These are phyloP conservation scores for Anomalospiza imberbis DNA, from an alignment of 2,797 vertebrate genomes.

Conservation along the genomic window DNA sequence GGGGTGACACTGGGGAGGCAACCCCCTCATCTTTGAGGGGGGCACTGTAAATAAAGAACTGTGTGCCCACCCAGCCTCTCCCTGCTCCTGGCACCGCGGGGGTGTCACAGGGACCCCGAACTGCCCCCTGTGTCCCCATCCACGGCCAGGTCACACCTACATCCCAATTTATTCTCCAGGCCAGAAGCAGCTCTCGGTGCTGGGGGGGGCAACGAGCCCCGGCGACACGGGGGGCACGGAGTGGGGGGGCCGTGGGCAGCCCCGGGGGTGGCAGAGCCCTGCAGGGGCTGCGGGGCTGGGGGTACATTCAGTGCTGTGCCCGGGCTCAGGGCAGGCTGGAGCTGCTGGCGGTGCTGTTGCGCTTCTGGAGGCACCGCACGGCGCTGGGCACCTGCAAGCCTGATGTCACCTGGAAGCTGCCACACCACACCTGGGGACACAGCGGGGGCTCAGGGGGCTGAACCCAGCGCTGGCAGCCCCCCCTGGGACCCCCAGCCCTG, in stretches of 20 bases:
- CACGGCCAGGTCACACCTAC: neutral
- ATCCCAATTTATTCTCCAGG: slow-evolving; percentile 37
- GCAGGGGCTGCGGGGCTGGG: neutral
- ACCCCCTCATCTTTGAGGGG: neutral
- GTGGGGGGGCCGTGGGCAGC: neutral
- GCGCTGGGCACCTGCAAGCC: slow-evolving; percentile 91
- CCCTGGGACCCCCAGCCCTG: accelerated
- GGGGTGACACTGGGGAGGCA: neutral
- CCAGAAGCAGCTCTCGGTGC: slow-evolving; percentile 7
- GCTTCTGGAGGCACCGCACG: slow-evolving; percentile 88
- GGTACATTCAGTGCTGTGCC: slow-evolving; percentile 18
- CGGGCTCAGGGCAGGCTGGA: slow-evolving; percentile 85
- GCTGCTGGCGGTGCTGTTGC: slow-evolving; percentile 92
- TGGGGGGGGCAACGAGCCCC: neutral
- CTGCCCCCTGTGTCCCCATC: neutral
- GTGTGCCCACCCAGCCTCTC: neutral
- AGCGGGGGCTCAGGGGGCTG: neutral
- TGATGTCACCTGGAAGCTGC: slow-evolving; percentile 88
- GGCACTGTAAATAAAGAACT: neutral
- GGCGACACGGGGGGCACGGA: neutral
- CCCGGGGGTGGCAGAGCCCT: neutral
- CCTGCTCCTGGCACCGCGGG: neutral
- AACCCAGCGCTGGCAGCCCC: accelerated
- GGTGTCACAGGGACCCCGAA: neutral
- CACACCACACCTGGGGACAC: slow-evolving; percentile 88